Evolutionary conservation across 2,113 vertebrate genomes (phyloP).

Genomic region (Nettapus auritus): DNA sequence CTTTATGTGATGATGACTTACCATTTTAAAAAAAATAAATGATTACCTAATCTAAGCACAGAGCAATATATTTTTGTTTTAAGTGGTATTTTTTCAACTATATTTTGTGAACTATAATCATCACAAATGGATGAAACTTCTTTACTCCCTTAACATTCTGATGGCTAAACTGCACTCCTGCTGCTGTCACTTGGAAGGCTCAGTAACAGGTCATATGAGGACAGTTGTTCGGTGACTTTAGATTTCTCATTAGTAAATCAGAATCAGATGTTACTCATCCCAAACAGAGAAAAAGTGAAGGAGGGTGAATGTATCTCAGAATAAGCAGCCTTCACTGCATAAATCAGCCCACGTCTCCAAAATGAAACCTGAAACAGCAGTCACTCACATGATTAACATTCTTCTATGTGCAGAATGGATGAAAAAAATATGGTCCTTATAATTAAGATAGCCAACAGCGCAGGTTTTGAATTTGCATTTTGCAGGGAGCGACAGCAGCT

Average conservation of each 20-base stretch:
- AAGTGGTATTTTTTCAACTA: neutral
- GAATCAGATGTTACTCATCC: neutral
- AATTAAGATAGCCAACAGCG: neutral
- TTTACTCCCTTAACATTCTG: neutral
- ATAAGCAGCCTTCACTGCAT: neutral
- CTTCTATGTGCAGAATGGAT: neutral
- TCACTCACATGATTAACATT: neutral
- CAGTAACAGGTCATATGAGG: neutral
- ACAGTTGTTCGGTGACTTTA: neutral
- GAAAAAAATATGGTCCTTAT: neutral
- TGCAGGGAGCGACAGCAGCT: neutral
- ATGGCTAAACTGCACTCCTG: neutral
- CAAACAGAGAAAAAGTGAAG: neutral
- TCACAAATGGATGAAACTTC: neutral
- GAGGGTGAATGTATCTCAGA: neutral
- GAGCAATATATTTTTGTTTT: neutral
- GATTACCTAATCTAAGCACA: neutral
- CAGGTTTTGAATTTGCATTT: neutral
- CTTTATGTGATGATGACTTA: neutral
- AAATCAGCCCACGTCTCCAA: neutral
- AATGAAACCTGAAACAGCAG: neutral
- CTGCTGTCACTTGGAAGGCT: neutral
- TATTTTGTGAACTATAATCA: neutral
- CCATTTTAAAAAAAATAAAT: neutral
- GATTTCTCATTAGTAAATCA: neutral